Conservation (phyloP, 2,113 vertebrate genomes). For the Urocolius indicus region DNA sequence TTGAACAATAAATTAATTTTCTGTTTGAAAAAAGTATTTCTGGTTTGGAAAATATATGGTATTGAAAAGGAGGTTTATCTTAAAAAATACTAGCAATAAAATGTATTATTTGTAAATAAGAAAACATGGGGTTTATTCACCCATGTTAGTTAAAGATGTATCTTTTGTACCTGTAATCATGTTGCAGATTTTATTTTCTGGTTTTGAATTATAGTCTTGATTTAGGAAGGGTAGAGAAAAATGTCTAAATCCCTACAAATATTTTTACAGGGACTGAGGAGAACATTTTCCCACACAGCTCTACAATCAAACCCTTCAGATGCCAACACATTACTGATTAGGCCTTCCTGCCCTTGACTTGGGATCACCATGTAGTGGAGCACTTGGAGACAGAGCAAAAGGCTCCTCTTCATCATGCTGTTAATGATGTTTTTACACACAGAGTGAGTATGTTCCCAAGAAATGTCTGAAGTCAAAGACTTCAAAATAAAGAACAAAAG, state of each 20-base stretch:
- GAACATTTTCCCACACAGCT: conserved; percentile 37
- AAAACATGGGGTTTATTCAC: not conserved
- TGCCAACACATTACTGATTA: conserved; percentile 13
- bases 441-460: not conserved
- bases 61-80: not conserved
- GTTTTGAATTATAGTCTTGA: not conserved
- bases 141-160: not conserved
- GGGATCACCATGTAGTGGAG: not conserved
- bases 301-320: not conserved
- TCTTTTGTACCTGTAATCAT: not conserved
- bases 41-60: not conserved
- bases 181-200: not conserved
- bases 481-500: not conserved
- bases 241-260: not conserved
- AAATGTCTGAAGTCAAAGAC: not conserved
- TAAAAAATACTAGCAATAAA: not conserved
- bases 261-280: not conserved
- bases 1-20: not conserved
- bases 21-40: not conserved
- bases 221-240: not conserved
- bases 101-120: not conserved
- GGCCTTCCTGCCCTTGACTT: conserved; percentile 3
- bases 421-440: conserved; percentile 32
- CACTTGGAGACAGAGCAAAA: conserved; percentile 23
- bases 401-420: conserved; percentile 26